Percentiles rank a stretch among this genome's conserved stretches.
These are phyloP conservation scores for Pomacea maculata DNA, from an alignment of 1,140 invertebrate genomes.

Conservation along the genomic window DNA sequence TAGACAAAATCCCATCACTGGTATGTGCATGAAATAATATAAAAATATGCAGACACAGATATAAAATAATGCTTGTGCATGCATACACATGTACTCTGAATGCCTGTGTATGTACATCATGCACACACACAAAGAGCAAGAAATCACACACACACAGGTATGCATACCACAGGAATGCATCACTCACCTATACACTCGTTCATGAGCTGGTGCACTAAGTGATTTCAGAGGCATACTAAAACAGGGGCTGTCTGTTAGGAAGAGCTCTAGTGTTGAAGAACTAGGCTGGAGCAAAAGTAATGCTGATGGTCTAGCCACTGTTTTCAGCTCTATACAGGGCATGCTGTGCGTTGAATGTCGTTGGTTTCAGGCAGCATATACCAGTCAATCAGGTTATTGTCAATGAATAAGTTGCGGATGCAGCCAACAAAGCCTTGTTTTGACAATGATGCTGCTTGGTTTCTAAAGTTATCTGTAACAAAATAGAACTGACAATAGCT, in stretches of 20 bases:
- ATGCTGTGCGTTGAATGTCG: constrained; percentile 38
- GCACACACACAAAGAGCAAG: neutral
- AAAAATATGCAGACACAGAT: neutral
- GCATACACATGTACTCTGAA: neutral
- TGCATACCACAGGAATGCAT: too few relatives aligned
- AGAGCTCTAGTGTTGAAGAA: neutral
- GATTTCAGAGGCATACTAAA: constrained; percentile 3
- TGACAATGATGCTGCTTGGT: constrained; percentile 73
- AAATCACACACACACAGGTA: neutral
- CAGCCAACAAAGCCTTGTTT: constrained; percentile 90
- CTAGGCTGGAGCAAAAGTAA: too few relatives aligned
- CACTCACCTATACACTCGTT: too few relatives aligned
- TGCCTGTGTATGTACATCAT: too few relatives aligned
- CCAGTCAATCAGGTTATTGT: constrained; percentile 78
- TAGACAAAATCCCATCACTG: too few relatives aligned
- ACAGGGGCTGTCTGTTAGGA: too few relatives aligned
- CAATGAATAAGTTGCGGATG: constrained; percentile 84
- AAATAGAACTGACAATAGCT: constrained; percentile 11
- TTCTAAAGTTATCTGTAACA: constrained; percentile 72
- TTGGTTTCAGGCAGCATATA: constrained; percentile 31
- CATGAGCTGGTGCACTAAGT: neutral
- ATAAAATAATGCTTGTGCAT: neutral
- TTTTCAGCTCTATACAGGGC: constrained; percentile 23
- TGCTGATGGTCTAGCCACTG: neutral
- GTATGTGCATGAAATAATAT: too few relatives aligned